Conservation (phyloP, 2,888 invertebrate species). For the Habroteleia sp. region DNA sequence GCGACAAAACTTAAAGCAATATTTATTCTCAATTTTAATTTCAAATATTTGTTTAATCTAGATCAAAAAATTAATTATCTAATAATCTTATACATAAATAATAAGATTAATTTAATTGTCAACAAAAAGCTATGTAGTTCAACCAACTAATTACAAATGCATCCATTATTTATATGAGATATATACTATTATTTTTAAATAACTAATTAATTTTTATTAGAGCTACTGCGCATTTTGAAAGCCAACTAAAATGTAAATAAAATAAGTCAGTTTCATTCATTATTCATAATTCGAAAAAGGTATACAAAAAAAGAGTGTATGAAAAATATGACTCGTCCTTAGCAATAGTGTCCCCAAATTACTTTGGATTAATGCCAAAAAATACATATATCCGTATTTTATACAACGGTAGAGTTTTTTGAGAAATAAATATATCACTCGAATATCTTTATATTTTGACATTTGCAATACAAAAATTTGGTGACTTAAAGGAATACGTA, state of each 20-base stretch:
- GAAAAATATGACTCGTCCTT: constrained; percentile 42
- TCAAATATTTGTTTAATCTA: too few relatives aligned
- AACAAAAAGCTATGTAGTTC: too few relatives aligned
- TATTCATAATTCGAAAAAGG: constrained; percentile 39
- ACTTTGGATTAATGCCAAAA: constrained; percentile 52
- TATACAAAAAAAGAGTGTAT: constrained; percentile 11
- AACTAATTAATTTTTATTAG: too few relatives aligned
- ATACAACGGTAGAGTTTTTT: constrained; percentile 26
- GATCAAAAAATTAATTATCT: too few relatives aligned
- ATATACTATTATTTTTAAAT: too few relatives aligned
- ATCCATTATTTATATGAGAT: too few relatives aligned
- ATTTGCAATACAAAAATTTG: constrained; percentile 34
- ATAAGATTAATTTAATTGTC: too few relatives aligned
- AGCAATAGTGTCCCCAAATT: constrained; percentile 51
- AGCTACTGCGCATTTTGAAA: constrained; percentile 1
- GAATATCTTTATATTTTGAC: constrained; percentile 42
- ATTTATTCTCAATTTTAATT: too few relatives aligned
- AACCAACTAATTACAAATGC: too few relatives aligned
- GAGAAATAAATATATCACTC: constrained; percentile 30
- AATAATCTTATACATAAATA: too few relatives aligned
- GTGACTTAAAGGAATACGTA: constrained; percentile 2
- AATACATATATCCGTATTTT: constrained; percentile 41
- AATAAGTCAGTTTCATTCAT: constrained; percentile 34
- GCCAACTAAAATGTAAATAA: constrained; percentile 36
- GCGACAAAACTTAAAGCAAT: too few relatives aligned